phyloP scores from a whole-genome alignment of 2,888 invertebrate genomes.

The Rhogogaster chlorosoma region DNA sequence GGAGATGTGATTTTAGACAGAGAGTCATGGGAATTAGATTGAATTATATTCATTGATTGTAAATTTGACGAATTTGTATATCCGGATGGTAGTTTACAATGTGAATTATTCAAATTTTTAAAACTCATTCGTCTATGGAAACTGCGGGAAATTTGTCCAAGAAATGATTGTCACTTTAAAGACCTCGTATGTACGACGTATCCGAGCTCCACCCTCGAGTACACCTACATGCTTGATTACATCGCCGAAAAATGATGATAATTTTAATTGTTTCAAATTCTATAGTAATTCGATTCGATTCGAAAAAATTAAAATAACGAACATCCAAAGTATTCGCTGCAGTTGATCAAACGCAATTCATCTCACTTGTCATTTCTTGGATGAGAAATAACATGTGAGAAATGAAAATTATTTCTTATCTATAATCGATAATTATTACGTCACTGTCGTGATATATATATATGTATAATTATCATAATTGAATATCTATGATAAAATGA shows the following conservation, averaged over 20 bases:
- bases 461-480: neutral
- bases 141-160: neutral
- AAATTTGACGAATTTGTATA: neutral
- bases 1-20: neutral
- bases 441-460: neutral
- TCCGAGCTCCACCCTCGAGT: slow-evolving; percentile 1
- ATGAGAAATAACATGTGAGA: neutral
- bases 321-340: neutral
- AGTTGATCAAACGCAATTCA: neutral
- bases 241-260: neutral
- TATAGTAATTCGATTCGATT: neutral
- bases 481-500: neutral
- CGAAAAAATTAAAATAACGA: neutral
- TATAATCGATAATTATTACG: neutral
- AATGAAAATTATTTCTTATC: neutral
- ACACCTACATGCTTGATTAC: neutral
- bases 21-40: neutral
- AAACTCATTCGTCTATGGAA: neutral
- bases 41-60: neutral
- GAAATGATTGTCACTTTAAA: neutral
- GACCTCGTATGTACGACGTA: neutral
- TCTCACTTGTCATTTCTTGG: neutral
- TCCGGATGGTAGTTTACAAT: neutral
- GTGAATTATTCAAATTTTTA: neutral
- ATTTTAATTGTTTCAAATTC: neutral